Evolutionary conservation across 2,888 invertebrate species (phyloP), one percentile per base, ranked within the genome.

Genomic region (Sepiola atlantica): DNA sequence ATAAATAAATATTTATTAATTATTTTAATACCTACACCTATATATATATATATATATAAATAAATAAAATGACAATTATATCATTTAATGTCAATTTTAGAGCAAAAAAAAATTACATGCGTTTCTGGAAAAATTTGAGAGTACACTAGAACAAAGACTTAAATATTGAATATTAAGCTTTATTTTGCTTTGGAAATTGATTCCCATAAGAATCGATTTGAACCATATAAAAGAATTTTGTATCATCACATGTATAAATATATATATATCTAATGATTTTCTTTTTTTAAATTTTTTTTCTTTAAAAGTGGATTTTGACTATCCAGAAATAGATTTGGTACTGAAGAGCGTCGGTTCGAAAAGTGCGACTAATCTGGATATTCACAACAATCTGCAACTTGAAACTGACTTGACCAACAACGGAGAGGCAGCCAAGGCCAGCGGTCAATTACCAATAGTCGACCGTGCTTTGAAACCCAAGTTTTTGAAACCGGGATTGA

Each of bases 301-400:
- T 94, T 90, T 96, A 95, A 94, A 96, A 97, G 97, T 96, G 96
- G 96, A 97, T 95, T 96, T 97, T 95, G 97, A 97, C 94, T 97
- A 97, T 94, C 97, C 97, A 28, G 97, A 97, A 94, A 96, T 97
- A 94, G 97, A 97, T 94, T 95, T 96, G 94, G 96, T 95, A 35
- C 95, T 93, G 61, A 35, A 93, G 32, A 20, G 32, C 3, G 61
- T 61, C 93, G 94, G 95, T 8, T 95, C 95, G n/a, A 95, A 95
- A 94, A 20, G 77, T n/a, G 54, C 92, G 6, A 35, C n/a, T 28
- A 35, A 91, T 93, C 21, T 24, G 24, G 94, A 94, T 24, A 93
- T 90, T 45, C 28, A 55, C 91, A 94, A 90, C 61, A 94, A 94
- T 16, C 55, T 61, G 10, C 54, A 35, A 24, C 61, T 35, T 21